A percentile compares a stretch with the other conserved stretches of the same genome.
Conservation (phyloP, 2,888 invertebrate genomes). For the Helobdella robusta region DNA sequence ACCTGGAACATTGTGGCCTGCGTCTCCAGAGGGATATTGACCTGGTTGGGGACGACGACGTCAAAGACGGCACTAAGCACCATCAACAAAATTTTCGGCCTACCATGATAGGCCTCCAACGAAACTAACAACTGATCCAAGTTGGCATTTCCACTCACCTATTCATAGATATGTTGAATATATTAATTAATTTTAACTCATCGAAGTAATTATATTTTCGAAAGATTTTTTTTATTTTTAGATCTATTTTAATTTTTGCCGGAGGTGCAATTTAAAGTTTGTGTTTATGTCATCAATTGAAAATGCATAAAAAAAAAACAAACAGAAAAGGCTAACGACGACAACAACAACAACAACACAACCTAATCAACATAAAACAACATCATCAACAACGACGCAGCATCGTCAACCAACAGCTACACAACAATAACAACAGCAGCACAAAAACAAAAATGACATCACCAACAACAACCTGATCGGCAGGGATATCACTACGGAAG, state of each 20-base stretch:
- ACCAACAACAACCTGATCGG: conserved; percentile 61
- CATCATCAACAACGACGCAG: not conserved
- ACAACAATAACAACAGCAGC: not conserved
- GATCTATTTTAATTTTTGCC: too few species aligned
- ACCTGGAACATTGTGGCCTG: conserved; percentile 17
- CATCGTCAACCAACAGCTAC: not conserved
- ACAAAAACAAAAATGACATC: not conserved
- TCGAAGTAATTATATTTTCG: not conserved
- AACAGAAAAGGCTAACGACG: too few species aligned
- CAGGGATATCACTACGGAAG: conserved; percentile 80
- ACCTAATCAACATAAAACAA: not conserved
- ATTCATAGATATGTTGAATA: conserved; percentile 17
- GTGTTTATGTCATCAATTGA: too few species aligned
- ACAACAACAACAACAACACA: too few species aligned
- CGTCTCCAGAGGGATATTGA: not conserved
- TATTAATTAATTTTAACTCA: not conserved
- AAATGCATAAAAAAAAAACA: too few species aligned
- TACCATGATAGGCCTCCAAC: conserved; percentile 68
- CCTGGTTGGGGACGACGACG: conserved; percentile 42
- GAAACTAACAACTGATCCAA: conserved; percentile 81
- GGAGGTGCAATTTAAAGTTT: too few species aligned
- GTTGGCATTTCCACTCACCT: conserved; percentile 83
- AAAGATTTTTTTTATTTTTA: not conserved
- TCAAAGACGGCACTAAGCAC: conserved; percentile 77
- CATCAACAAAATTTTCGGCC: conserved; percentile 69